Percentiles rank a stretch among this genome's conserved stretches.
Conservation (phyloP, 2,888 invertebrate genomes). For the Lottia scabra region DNA sequence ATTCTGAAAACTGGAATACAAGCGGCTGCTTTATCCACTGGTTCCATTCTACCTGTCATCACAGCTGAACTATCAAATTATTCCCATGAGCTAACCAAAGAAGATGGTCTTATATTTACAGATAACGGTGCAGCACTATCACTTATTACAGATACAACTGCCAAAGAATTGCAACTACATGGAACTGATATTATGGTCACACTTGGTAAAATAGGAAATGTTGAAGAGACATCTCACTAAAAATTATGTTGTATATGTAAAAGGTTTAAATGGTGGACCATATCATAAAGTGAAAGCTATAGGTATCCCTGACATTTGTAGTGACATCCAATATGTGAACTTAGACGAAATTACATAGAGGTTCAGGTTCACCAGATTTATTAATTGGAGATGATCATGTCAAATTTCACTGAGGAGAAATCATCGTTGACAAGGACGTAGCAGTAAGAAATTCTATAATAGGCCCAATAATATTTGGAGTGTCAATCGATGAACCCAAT, state of each 20-base stretch:
- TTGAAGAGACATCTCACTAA: background rate
- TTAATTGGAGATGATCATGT: background rate
- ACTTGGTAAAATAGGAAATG: conserved; percentile 2
- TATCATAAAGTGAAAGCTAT: background rate
- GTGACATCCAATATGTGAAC: background rate
- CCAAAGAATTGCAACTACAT: background rate
- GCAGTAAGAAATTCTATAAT: background rate
- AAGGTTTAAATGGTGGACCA: background rate
- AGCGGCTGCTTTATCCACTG: background rate
- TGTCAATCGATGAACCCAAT: background rate
- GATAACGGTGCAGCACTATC: background rate
- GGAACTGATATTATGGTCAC: background rate
- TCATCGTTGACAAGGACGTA: background rate
- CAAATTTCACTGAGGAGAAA: background rate
- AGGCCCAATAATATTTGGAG: conserved; percentile 4
- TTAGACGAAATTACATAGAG: background rate
- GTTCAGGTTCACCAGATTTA: conserved; percentile 1
- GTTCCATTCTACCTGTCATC: background rate
- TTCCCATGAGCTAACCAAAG: background rate
- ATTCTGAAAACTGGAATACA: background rate
- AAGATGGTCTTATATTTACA: background rate
- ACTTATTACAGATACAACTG: background rate
- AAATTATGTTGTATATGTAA: background rate
- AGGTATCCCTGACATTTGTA: conserved; percentile 1
- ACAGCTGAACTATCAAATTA: conserved; percentile 1